These are phyloP conservation scores for Sparus aurata DNA, from an alignment of 2,797 vertebrate species.

Conservation along the genomic window DNA sequence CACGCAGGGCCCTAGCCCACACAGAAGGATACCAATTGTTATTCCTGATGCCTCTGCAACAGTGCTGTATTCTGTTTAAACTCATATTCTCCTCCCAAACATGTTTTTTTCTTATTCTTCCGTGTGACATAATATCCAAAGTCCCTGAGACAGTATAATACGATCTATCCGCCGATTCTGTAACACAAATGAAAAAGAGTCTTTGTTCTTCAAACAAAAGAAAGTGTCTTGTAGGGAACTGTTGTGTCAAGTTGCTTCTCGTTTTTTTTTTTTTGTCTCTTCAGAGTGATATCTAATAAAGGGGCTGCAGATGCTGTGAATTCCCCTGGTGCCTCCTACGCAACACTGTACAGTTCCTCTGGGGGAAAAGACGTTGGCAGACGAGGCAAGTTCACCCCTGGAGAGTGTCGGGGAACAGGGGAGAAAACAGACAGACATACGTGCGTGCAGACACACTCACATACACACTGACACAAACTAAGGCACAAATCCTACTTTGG, in stretches of 20 bases:
- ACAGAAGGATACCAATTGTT: neutral
- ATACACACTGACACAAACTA: slow-evolving; percentile 17
- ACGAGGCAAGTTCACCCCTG: slow-evolving; percentile 59
- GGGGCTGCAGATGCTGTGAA: slow-evolving; percentile 54
- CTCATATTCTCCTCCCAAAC: slow-evolving; percentile 1
- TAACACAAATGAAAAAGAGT: slow-evolving; percentile 19
- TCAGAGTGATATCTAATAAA: slow-evolving; percentile 57
- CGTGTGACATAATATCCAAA: slow-evolving; percentile 41
- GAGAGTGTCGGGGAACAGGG: slow-evolving; percentile 45
- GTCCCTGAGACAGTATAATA: slow-evolving; percentile 36
- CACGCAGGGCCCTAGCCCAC: slow-evolving; percentile 6
- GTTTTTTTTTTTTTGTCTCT: slow-evolving; percentile 29
- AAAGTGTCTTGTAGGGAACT: slow-evolving; percentile 38
- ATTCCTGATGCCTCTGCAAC: slow-evolving; percentile 2
- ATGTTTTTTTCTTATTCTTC: slow-evolving; percentile 13
- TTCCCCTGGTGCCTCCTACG: slow-evolving; percentile 50
- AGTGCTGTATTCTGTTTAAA: slow-evolving; percentile 17
- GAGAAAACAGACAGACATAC: slow-evolving; percentile 41
- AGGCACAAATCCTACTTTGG: slow-evolving; percentile 27
- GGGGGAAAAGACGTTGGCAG: slow-evolving; percentile 41
- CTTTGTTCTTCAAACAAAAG: slow-evolving; percentile 54
- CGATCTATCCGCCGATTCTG: slow-evolving; percentile 29
- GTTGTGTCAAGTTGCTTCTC: slow-evolving; percentile 58
- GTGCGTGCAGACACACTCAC: slow-evolving; percentile 18
- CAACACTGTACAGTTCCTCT: slow-evolving; percentile 52